phyloP scores from a whole-genome alignment of 2,797 vertebrate species.

The Cossypha dichroa region DNA sequence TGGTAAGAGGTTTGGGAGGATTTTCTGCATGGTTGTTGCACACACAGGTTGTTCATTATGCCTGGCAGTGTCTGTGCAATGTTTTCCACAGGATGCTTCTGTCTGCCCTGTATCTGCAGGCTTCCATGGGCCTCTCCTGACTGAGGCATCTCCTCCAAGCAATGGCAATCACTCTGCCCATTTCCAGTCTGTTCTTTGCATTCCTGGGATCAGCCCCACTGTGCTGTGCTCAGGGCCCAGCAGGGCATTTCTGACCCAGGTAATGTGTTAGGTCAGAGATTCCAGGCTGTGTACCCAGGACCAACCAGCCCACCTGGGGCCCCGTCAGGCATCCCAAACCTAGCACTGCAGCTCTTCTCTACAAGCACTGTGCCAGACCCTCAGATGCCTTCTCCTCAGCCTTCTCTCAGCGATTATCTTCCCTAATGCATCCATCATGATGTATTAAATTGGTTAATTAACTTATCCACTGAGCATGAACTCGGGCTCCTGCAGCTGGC shows the following conservation, averaged over 20 bases:
- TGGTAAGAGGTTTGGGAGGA: neutral
- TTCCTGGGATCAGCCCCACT: neutral
- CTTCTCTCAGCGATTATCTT: neutral
- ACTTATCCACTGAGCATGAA: conserved; percentile 4
- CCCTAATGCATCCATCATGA: neutral
- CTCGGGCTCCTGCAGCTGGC: neutral
- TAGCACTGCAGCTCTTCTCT: neutral
- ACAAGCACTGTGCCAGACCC: neutral
- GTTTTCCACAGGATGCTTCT: neutral
- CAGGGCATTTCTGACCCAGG: neutral
- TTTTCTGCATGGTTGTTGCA: neutral
- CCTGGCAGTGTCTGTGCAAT: rapidly evolving
- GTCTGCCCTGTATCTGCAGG: neutral
- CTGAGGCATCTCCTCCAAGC: neutral
- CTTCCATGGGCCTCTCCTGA: rapidly evolving
- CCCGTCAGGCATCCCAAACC: rapidly evolving
- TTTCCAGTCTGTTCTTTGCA: neutral
- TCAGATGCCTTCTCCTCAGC: neutral
- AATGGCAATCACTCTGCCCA: rapidly evolving
- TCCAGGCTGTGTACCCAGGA: neutral
- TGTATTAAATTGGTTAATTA: conserved; percentile 29
- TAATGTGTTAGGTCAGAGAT: neutral
- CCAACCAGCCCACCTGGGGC: neutral
- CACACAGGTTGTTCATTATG: neutral
- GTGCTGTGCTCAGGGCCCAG: neutral